Conservation (phyloP, 2,113 vertebrate species). For the Campylomormyrus numenius region DNA sequence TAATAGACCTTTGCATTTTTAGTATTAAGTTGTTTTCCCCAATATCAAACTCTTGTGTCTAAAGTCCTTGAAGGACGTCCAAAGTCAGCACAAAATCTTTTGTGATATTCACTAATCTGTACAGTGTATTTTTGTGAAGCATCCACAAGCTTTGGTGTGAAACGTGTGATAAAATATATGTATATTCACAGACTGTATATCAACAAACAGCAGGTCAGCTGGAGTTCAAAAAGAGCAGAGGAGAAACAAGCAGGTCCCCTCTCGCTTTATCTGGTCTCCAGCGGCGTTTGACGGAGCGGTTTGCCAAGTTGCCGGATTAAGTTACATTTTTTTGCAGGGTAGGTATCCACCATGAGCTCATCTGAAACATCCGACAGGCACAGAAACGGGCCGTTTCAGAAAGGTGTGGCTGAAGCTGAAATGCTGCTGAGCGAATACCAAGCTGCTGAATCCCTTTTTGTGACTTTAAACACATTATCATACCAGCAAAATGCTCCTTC, state of each 20-base stretch:
- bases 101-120: background rate
- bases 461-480: background rate
- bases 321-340: background rate
- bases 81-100: background rate
- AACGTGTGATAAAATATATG: background rate
- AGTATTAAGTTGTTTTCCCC: background rate
- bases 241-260: background rate
- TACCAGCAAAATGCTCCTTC: background rate
- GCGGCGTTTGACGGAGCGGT: background rate
- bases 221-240: background rate
- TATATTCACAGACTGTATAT: background rate
- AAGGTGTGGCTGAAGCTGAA: background rate
- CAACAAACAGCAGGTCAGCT: background rate
- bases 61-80: background rate
- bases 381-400: background rate
- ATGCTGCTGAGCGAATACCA: background rate
- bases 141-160: background rate
- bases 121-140: background rate
- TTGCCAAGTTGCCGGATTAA: slow-evolving; percentile 13
- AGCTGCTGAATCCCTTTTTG: background rate
- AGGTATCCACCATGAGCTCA: background rate
- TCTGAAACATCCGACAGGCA: background rate
- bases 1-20: background rate
- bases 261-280: background rate
- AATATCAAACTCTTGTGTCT: background rate